Conservation (phyloP, 2,113 vertebrate species). For the Cervus canadensis region DNA sequence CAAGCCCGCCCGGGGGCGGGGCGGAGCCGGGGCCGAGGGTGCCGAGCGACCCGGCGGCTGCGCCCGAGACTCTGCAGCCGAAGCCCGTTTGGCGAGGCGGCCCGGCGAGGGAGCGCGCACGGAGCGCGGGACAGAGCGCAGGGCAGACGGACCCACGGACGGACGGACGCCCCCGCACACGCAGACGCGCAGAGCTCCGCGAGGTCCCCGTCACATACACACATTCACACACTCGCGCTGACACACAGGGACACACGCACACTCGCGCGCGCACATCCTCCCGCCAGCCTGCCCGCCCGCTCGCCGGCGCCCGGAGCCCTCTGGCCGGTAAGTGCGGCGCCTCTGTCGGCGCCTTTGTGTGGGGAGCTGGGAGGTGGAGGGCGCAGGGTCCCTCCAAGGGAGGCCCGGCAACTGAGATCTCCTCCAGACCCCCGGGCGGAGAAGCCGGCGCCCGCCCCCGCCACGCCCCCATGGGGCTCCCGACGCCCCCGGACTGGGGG, state of each 20-base stretch:
- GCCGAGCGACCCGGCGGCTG: conserved; percentile 14
- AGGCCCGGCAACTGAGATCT: neutral
- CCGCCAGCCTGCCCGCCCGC: conserved; percentile 52
- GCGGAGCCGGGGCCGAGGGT: conserved; percentile 35
- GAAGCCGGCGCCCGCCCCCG: conserved; percentile 55
- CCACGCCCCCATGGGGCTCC: conserved; percentile 67
- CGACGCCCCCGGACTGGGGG: conserved; percentile 27
- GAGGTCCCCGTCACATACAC: neutral
- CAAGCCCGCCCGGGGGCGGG: conserved; percentile 46
- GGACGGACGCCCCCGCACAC: conserved; percentile 70
- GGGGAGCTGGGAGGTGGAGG: neutral
- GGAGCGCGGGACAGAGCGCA: conserved; percentile 38
- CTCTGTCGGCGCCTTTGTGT: conserved; percentile 63
- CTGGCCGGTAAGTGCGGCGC: conserved; percentile 70
- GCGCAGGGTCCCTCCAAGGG: neutral
- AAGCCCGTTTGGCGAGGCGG: neutral
- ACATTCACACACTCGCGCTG: conserved; percentile 1
- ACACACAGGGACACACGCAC: conserved; percentile 34
- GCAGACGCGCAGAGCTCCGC: conserved; percentile 66
- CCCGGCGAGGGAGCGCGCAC: conserved; percentile 50
- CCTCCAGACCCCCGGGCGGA: neutral
- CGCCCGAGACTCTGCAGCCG: conserved; percentile 34
- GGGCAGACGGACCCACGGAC: conserved; percentile 57
- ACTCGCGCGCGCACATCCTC: conserved; percentile 56
- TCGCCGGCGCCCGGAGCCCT: conserved; percentile 52